Base-by-base conservation (phyloP, 2,797 vertebrate genomes). In the Tragelaphus eurycerus region DNA sequence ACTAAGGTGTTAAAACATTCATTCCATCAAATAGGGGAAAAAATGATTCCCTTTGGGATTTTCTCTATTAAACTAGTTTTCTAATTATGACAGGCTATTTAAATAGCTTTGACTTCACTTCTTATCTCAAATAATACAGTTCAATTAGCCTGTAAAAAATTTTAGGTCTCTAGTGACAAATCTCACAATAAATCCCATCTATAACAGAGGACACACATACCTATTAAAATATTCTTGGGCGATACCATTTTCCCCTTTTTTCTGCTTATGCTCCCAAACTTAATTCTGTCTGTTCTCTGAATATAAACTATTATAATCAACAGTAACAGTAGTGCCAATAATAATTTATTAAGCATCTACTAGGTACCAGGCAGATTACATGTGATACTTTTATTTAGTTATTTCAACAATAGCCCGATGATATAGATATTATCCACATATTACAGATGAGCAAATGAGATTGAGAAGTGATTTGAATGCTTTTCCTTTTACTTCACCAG, bases 91-190 rank as follows among this genome's bases (percentile, higher is more conserved):
- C 86, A 95, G 90, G 90, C 95, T 90, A 62, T 89, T 97, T 98
- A 97, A 97, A 97, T 94, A 95, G 95, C 54, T 90, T 97, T 76
- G 52, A 34, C 60, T 91, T 50, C 12, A 46, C 60, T 81, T 96
- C 91, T 97, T 93, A 96, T 94, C 90, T 94, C 92, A 95, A 93
- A 93, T 96, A 67, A 95, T 96, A 91, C 43, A 94, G 83, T 97
- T 96, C 91, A 98, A 97, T 98, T 97, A 98, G 96, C 64, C 86
- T 76, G 43, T 74, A 93, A 96, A 96, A 96, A 86, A 93, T 59
- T 93, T 55, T 87, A 95, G 79, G 90, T 93, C 95, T 95, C 96
- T 27, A 85, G 90, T 59, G 96, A 92, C 62, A 97, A 92, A 94
- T 93, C 46, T 86, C 67, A 92, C 64, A 93, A 90, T 59, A 98